These are phyloP conservation scores for Irena cyanogastra DNA, from an alignment of 2,113 vertebrate genomes.

Conservation along the genomic window DNA sequence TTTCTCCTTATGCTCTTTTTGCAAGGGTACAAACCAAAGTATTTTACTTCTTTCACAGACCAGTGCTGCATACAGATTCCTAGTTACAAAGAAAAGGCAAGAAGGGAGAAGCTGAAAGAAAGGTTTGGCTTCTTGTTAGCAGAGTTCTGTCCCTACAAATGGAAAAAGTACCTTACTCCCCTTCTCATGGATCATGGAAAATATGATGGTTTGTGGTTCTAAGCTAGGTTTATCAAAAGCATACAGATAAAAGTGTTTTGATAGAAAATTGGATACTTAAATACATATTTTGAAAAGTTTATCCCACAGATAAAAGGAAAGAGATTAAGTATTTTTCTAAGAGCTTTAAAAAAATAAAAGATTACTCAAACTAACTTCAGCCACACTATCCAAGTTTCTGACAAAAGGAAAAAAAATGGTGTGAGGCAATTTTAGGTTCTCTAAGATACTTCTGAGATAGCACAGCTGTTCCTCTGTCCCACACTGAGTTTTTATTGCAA, in stretches of 20 bases:
- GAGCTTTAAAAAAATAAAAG: neutral
- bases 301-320: neutral
- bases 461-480: slow-evolving; percentile 39
- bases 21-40: neutral
- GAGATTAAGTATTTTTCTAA: neutral
- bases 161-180: neutral
- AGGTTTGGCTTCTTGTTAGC: neutral
- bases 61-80: neutral
- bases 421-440: neutral
- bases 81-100: neutral
- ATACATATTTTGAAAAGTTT: neutral
- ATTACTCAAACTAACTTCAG: neutral
- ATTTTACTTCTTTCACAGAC: neutral
- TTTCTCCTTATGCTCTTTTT: neutral
- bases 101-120: neutral
- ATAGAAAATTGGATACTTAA: neutral
- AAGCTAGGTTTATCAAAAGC: neutral
- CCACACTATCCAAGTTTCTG: neutral
- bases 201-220: neutral
- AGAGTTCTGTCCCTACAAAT: neutral
- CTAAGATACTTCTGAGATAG: slow-evolving; percentile 21
- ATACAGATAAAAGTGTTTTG: neutral
- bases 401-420: neutral
- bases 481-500: slow-evolving; percentile 41
- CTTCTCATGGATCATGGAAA: neutral